Percentiles rank a stretch among this genome's conserved stretches.
Conservation (phyloP, 2,888 invertebrate genomes). For the Mesoligia furuncula region DNA sequence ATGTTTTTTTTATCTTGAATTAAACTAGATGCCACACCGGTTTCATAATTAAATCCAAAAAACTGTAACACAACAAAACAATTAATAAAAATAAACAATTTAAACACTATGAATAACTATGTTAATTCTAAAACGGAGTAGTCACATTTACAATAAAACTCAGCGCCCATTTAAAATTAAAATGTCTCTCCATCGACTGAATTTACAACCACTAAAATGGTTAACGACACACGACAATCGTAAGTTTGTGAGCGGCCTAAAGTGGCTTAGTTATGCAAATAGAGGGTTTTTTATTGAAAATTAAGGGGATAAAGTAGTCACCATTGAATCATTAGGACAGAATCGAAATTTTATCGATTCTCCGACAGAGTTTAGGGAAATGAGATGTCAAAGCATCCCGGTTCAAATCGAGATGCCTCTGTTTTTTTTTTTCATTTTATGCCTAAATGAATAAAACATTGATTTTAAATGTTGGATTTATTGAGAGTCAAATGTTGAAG, state of each 20-base stretch:
- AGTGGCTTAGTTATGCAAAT: conserved; percentile 70
- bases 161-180: conserved; percentile 34
- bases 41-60: neutral
- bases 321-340: conserved; percentile 72
- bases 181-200: conserved; percentile 19
- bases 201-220: conserved; percentile 50
- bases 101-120: conserved; percentile 38
- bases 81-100: conserved; percentile 36
- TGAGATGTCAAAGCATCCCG: conserved; percentile 67
- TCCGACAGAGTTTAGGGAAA: conserved; percentile 67
- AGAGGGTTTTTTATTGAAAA: conserved; percentile 71
- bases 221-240: conserved; percentile 47
- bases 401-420: conserved; percentile 49
- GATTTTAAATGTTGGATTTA: conserved; percentile 54
- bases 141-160: conserved; percentile 35
- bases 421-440: conserved; percentile 50
- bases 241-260: conserved; percentile 63
- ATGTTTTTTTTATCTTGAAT: neutral
- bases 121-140: conserved; percentile 24
- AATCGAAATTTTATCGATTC: conserved; percentile 72
- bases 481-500: conserved; percentile 15
- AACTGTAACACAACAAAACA: conserved; percentile 21
- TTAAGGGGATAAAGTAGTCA: conserved; percentile 66
- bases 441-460: conserved; percentile 68
- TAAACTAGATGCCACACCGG: neutral